Percentiles rank a stretch among this genome's conserved stretches.
Conservation (phyloP, 2,888 invertebrate genomes). For the Phytoseiulus persimilis region DNA sequence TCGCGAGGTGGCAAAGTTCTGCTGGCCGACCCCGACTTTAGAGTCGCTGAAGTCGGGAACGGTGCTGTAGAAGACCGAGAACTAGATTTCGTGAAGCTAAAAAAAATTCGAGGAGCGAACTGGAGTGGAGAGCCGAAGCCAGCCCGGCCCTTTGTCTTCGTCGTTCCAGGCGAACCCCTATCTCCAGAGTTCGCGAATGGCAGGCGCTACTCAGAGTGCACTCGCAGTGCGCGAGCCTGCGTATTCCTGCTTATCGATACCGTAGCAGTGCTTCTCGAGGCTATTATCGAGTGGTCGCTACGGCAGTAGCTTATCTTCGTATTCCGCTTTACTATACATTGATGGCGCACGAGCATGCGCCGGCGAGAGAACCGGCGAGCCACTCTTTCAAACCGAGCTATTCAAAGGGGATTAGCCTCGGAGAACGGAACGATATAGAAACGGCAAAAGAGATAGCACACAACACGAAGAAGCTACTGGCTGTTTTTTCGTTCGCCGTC, state of each 20-base stretch:
- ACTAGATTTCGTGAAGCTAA: background rate
- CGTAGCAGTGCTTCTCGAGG: background rate
- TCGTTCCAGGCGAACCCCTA: background rate
- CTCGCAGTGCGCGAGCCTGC: background rate
- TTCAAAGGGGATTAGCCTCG: background rate
- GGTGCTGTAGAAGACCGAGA: no score
- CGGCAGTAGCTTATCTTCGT: background rate
- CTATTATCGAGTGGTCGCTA: background rate
- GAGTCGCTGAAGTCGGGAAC: no score
- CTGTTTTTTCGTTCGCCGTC: background rate
- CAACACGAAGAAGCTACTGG: background rate
- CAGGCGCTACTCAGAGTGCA: background rate
- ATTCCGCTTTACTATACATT: background rate
- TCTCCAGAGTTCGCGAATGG: background rate
- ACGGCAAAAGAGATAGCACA: background rate
- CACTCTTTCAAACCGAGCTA: background rate
- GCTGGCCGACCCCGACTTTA: no score
- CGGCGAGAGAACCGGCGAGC: background rate
- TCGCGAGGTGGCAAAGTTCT: no score
- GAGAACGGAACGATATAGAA: background rate
- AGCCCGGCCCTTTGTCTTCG: background rate
- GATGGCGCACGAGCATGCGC: background rate
- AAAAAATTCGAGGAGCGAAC: background rate
- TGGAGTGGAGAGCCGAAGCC: background rate
- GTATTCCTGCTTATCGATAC: background rate